These are phyloP conservation scores for Castor canadensis DNA, from an alignment of 2,113 vertebrate species.

Conservation along the genomic window DNA sequence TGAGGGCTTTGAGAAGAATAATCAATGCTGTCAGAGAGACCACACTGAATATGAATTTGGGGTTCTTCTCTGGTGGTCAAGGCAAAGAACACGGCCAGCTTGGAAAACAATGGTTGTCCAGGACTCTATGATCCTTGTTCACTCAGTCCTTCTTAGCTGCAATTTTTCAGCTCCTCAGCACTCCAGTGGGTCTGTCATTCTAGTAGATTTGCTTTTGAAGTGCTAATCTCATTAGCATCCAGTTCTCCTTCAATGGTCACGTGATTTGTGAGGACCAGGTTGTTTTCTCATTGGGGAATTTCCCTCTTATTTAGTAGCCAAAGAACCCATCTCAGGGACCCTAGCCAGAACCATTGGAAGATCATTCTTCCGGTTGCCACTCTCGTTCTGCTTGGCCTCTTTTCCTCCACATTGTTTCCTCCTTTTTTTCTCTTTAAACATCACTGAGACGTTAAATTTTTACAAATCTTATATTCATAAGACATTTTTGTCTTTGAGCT, in stretches of 20 bases:
- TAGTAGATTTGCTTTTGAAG: slow-evolving; percentile 64
- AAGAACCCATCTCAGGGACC: neutral
- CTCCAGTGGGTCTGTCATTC: neutral
- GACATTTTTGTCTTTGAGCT: slow-evolving; percentile 72
- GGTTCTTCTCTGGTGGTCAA: neutral
- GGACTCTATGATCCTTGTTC: neutral
- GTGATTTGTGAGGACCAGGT: slow-evolving; percentile 16
- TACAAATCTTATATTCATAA: slow-evolving; percentile 80
- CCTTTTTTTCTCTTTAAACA: slow-evolving; percentile 59
- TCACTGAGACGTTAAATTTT: slow-evolving; percentile 84
- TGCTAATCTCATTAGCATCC: slow-evolving; percentile 54
- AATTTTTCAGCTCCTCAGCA: neutral
- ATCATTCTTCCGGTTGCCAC: neutral
- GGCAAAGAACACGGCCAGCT: neutral
- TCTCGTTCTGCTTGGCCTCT: slow-evolving; percentile 66
- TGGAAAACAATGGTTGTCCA: neutral
- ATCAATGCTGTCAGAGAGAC: neutral
- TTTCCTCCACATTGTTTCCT: slow-evolving; percentile 25
- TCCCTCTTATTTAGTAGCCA: neutral
- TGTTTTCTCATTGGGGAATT: slow-evolving; percentile 54
- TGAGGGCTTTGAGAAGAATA: neutral
- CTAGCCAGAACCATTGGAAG: neutral
- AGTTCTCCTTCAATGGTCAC: slow-evolving; percentile 67
- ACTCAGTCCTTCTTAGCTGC: neutral
- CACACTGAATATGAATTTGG: neutral